phyloP scores from a whole-genome alignment of 2,113 vertebrate genomes.

The Rissa tridactyla region DNA sequence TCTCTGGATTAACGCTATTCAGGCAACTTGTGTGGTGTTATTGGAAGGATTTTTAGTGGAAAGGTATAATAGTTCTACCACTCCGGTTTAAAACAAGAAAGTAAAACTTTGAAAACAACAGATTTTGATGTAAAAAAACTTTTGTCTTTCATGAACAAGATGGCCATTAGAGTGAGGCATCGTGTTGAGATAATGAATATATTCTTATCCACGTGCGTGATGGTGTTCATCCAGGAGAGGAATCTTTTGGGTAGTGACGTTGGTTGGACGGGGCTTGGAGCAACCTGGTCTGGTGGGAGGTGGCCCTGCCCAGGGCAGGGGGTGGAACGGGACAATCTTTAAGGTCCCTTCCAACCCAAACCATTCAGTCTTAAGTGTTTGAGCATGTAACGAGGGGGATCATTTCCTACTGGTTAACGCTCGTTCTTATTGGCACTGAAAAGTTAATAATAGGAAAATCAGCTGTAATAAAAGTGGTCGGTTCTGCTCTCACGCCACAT shows the following conservation, averaged over 20 bases:
- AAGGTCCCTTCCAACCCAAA: no score
- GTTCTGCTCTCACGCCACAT: rapidly evolving
- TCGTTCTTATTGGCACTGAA: rapidly evolving
- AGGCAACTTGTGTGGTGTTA: background rate
- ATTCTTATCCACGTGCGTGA: rapidly evolving
- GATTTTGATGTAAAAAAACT: no score
- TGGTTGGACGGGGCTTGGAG: no score
- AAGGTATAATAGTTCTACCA: background rate
- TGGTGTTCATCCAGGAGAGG: background rate
- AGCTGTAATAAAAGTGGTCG: rapidly evolving
- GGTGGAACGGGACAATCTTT: no score
- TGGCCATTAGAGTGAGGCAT: background rate
- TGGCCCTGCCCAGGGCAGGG: no score
- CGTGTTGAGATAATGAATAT: rapidly evolving
- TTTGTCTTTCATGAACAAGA: background rate
- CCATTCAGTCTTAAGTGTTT: background rate
- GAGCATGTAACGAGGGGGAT: rapidly evolving
- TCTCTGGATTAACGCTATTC: background rate
- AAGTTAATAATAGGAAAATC: background rate
- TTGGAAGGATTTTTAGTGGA: background rate
- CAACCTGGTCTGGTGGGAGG: no score
- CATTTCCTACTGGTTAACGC: rapidly evolving
- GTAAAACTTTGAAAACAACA: background rate
- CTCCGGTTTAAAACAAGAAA: background rate
- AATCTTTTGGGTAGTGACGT: background rate